Base-by-base conservation (phyloP, 2,797 vertebrate genomes). In the Spondyliosoma cantharus region DNA sequence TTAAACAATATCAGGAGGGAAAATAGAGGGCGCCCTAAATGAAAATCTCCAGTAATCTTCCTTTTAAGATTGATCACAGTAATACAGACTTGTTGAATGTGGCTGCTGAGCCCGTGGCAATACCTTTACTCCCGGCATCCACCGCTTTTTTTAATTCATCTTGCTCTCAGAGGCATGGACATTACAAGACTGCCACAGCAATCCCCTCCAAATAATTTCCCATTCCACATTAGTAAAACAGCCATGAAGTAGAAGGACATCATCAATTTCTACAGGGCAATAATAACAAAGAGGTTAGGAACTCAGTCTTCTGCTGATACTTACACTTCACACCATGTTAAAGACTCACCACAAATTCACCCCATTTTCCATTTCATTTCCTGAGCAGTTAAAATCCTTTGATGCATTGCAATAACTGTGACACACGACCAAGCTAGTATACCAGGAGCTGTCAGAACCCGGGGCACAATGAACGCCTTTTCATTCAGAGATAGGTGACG, bases 211-310 rank as follows among this genome's bases (percentile, higher is more conserved):
- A 89, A 93, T 90, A 80, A 93, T 91, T 91, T 91, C 79, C 81
- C 56, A 62, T 74, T 56, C 29, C 42, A 83, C 84, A 93, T 93
- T 90, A 93, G 87, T 84, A 74, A 90, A 93, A 92, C 68, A 89
- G 85, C 88, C 91, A 91, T 93, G 92, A 91, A 91, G 87, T 67
- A 72, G 78, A 78, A 65, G 78, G 84, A 89, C 91, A 88, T 89
- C 87, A 82, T 91, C 88, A 90, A 91, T 93, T 93, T 93, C 87
- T 89, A 82, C 87, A 90, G 90, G 87, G 83, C 86, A 91, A 81
- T 79, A 89, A 90, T 90, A 87, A 91, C 81, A 91, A 83, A 91
- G 86, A 86, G 83, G 83, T 87, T 60, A 81, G 65, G 84, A 88
- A 83, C 83, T 81, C 78, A 57, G 69, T 84, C 78, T 77, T 87